These are phyloP conservation scores for Vanessa tameamea DNA, from an alignment of 1,140 invertebrate species.

Conservation along the genomic window DNA sequence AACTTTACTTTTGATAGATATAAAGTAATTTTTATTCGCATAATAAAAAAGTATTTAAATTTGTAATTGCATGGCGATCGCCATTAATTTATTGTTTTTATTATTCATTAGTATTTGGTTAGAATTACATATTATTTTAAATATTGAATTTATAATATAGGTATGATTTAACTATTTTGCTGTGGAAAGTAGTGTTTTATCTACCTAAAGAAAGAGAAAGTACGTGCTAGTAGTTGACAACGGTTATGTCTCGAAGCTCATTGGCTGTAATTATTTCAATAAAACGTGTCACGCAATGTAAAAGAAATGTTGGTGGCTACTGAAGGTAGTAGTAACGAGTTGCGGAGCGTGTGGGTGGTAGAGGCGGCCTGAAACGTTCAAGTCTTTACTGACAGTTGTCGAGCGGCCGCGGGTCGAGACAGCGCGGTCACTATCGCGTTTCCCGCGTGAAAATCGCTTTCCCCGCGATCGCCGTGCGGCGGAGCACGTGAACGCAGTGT, in stretches of 20 bases:
- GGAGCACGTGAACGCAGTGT: conserved; percentile 76
- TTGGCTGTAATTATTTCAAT: conserved; percentile 41
- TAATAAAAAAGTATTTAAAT: no score
- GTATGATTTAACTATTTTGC: neutral
- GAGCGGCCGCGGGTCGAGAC: conserved; percentile 63
- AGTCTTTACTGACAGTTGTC: conserved; percentile 55
- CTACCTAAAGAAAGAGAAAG: conserved; percentile 26
- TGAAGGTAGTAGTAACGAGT: conserved; percentile 43
- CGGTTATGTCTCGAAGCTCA: conserved; percentile 30
- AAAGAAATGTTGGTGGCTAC: conserved; percentile 42
- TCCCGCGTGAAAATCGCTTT: conserved; percentile 79
- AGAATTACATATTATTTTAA: no score
- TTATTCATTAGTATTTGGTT: no score
- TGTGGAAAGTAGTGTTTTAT: neutral
- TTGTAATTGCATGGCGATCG: no score
- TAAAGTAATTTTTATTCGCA: no score
- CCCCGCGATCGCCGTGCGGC: conserved; percentile 66
- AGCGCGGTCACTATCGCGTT: conserved; percentile 73
- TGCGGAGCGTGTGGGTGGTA: conserved; percentile 45
- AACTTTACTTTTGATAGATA: no score
- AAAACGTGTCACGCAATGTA: conserved; percentile 43
- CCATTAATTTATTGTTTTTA: no score
- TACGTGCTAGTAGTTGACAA: conserved; percentile 21
- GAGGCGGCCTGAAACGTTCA: conserved; percentile 45
- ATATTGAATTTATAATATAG: neutral